A percentile compares a stretch with the other conserved stretches of the same genome.
Conservation (phyloP, 2,113 vertebrate species). For the Apodemus sylvaticus region DNA sequence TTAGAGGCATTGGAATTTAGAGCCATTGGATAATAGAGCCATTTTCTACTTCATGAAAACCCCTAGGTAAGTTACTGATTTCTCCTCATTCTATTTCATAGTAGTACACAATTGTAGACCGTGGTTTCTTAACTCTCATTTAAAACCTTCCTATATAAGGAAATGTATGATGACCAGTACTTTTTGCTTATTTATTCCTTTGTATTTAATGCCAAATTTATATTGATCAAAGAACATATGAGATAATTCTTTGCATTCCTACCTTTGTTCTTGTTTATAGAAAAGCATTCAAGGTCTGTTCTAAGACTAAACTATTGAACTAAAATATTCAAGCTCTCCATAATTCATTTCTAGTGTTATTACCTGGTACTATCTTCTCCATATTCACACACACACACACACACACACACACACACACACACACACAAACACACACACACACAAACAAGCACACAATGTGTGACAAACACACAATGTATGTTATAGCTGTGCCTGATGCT, state of each 20-base stretch:
- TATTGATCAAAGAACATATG: neutral
- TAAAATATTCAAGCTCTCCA: neutral
- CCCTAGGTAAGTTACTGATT: neutral
- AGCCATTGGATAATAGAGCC: no score
- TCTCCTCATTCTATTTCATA: neutral
- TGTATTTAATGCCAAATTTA: neutral
- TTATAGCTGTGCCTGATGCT: no score
- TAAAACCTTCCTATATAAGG: neutral
- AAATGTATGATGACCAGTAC: neutral
- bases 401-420: neutral
- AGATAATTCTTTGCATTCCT: neutral
- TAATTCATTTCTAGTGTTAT: neutral
- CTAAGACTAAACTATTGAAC: no score
- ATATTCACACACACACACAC: neutral
- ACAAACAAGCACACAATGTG: no score
- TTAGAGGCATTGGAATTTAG: neutral
- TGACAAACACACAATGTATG: no score
- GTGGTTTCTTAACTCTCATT: neutral
- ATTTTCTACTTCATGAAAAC: neutral
- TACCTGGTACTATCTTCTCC: neutral
- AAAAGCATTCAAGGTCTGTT: neutral
- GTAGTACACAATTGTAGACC: neutral
- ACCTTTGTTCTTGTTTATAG: neutral
- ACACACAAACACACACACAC: neutral
- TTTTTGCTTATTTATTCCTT: neutral